Base-by-base conservation (phyloP, 2,797 vertebrate species). In the Rhynchonycteris naso region DNA sequence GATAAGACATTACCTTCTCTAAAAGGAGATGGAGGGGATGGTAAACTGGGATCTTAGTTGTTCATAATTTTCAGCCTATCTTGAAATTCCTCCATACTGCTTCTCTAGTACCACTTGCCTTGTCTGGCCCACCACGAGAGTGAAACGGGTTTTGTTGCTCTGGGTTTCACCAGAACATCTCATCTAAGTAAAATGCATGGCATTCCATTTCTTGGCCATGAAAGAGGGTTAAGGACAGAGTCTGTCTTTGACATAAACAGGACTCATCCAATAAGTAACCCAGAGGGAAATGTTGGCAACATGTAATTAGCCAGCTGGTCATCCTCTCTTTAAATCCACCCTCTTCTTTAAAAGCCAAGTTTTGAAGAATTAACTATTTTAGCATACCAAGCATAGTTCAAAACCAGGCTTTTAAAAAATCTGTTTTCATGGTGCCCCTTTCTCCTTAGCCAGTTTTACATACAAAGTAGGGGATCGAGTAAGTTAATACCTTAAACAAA, bases 231-330 rank as follows among this genome's bases (percentile, higher is more conserved):
- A 92, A 96, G 75, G 82, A 95, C 74, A 95, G 66, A 96, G 92
- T 91, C 66, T 47, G 86, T 68, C 91, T 97, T 97, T 96, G 97
- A 97, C 93, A 95, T 87, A 94, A 96, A 94, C 95, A 94, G 90
- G 79, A 89, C 79, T 91, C 86, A 84, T 38, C 88, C 66, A 83
- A 50, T 65, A 88, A 95, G 82, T 59, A 92, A 85, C 95, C 83
- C 83, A 93, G 72, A 88, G 76, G 79, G 79, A 89, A 83, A 91
- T 93, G 86, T 33, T 89, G 93, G 94, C 96, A 97, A 82, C 88
- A 68, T 78, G 69, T 95, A 96, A 82, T 97, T 93, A 97, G 91
- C 87, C 97, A 97, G 93, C 97, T 98, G 96, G 88, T 81, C 79
- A n/a, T 69, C 95, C 88, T 92, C 74, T 97, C 86, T 95, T 95